A percentile compares a stretch with the other conserved stretches of the same genome.
Evolutionary conservation across 2,888 invertebrate species (phyloP).

Genomic region (Allophyes oxyacanthae): DNA sequence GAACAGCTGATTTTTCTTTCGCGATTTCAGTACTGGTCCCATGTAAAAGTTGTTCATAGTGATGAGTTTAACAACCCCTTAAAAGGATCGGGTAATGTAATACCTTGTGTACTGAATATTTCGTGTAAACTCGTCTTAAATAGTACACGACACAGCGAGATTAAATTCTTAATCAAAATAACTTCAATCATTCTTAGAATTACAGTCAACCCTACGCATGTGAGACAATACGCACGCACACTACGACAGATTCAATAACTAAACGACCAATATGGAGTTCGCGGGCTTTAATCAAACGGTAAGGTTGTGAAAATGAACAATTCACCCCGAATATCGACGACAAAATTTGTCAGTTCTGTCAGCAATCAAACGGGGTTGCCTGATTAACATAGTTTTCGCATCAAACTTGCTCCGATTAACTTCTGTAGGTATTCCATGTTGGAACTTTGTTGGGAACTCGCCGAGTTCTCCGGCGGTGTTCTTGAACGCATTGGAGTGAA

Average conservation of each 20-base stretch:
- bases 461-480: constrained; percentile 37
- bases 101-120: neutral
- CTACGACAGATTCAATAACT: constrained; percentile 45
- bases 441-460: constrained; percentile 46
- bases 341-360: constrained; percentile 59
- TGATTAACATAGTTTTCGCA: constrained; percentile 68
- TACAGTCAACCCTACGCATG: constrained; percentile 7
- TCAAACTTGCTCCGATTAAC: constrained; percentile 58
- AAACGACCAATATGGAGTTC: constrained; percentile 45
- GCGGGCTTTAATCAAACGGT: constrained; percentile 51
- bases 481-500: constrained; percentile 44
- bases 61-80: too few relatives aligned
- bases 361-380: constrained; percentile 61
- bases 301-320: constrained; percentile 60
- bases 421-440: constrained; percentile 58
- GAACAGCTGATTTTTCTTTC: too few relatives aligned
- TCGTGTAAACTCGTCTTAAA: constrained; percentile 13
- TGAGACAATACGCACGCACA: constrained; percentile 26
- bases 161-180: constrained; percentile 50
- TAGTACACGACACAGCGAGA: constrained; percentile 23
- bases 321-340: constrained; percentile 55
- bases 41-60: too few relatives aligned
- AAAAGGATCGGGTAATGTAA: too few relatives aligned
- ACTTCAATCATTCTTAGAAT: constrained; percentile 16
- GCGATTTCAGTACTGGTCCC: too few relatives aligned